Evolutionary conservation across 2,888 invertebrate species (phyloP), one percentile per base, ranked within the genome.

Genomic region (Kuschelorhynchus macadamiae): DNA sequence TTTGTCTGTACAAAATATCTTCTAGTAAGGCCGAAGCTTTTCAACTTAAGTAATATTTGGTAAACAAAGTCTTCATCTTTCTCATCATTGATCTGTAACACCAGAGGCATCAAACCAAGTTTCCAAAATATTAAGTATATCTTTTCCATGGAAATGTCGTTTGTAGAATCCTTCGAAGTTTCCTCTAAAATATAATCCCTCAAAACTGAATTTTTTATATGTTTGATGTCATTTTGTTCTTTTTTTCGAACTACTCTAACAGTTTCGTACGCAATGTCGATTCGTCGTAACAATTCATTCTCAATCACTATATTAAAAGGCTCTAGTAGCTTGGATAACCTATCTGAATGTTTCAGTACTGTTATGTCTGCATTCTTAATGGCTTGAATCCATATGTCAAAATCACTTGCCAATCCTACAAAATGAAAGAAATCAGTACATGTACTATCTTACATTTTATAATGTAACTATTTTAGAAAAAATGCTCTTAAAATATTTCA

Each of bases 81-180:
- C 17, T 56, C 39, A 21, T 65, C 41, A 52, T 70, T 61, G 5
- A 70, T 32, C 4, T 59, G 49, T 11, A 75, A 21, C 18, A 73
- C 11, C 18, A 75, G 49, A 7, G 75, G 73, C 44, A 73, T 70
- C 17, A 69, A 60, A 0, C 71, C 73, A 7, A 69, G 62, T 62
- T 75, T 75, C 75, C 75, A 75, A 59, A 74, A 73, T 4, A 70
- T 64, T 1, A 56, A 65, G 50, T 73, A 75, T 1, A 75, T 33
- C 52, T 53, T 68, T 7, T 57, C 33, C 9, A 75, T 32, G 7
- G 70, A 63, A 14, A 75, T 50, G n/a, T 72, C 65, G 1, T 60
- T 32, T 21, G 32, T 9, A 9, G 25, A 14, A 14, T 47, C 53
- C 9, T 49, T 57, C 5, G 60, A 32, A 9, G 33, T 57, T 46